phyloP scores from a whole-genome alignment of 2,888 invertebrate genomes.

The Zele albiditarsus region DNA sequence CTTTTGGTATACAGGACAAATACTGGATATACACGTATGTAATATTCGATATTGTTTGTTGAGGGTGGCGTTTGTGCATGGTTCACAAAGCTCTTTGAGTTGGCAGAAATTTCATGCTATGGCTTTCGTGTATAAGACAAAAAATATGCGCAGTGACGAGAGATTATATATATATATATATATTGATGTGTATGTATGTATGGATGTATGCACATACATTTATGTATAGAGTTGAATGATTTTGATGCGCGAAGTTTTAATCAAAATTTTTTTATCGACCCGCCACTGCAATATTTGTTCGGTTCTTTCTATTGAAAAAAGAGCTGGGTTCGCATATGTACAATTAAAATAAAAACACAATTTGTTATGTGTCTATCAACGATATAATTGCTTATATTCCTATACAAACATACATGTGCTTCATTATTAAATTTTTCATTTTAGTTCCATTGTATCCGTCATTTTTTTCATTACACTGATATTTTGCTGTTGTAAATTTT shows the following conservation, averaged over 20 bases:
- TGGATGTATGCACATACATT: constrained; percentile 18
- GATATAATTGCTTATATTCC: background rate
- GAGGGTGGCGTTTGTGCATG: background rate
- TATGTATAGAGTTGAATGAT: constrained; percentile 26
- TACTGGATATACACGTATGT: background rate
- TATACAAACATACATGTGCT: background rate
- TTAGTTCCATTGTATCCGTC: constrained; percentile 31
- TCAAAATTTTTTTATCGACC: constrained; percentile 50
- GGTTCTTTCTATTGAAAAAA: constrained; percentile 35
- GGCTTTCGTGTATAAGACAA: background rate
- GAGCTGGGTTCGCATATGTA: constrained; percentile 38
- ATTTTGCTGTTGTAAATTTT: no score
- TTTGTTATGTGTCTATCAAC: constrained; percentile 50
- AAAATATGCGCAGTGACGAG: background rate
- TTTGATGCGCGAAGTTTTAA: constrained; percentile 43
- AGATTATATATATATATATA: background rate
- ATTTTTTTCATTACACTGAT: background rate
- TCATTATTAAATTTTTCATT: background rate
- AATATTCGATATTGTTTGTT: background rate
- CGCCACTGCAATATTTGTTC: constrained; percentile 30
- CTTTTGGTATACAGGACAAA: no score
- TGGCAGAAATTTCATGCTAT: background rate
- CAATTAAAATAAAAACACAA: constrained; percentile 58
- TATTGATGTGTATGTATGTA: background rate
- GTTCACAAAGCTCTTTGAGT: background rate